Evolutionary conservation across 2,888 invertebrate species (phyloP), one percentile per base, ranked within the genome.

Genomic region (Ceriagrion tenellum): DNA sequence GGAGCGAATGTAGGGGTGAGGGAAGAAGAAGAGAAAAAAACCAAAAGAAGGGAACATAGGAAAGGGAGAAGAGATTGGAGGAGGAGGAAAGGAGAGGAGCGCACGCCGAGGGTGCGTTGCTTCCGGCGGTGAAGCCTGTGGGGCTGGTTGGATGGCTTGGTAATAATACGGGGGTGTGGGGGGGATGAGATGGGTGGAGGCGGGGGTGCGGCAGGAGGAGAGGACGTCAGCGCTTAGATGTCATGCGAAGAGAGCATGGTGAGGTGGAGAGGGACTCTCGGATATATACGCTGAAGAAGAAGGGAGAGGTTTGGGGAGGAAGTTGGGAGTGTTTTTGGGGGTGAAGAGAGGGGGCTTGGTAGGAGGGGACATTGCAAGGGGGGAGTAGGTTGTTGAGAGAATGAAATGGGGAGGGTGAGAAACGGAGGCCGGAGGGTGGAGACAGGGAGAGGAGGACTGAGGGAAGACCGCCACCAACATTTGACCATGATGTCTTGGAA

Each of bases 401-500:
- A 81, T 81, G 81, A 81, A 81, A 81, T 81, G 69, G 47, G 47
- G 47, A 47, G 47, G 47, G 81, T 47, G 2, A 8, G 8, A 8
- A 47, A 47, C 2, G 47, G 47, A 8, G 2, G 47, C 4, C 47
- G 26, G 69, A 12, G n/a, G 69, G 69, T n/a, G 69, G 26, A n/a
- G 26, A 69, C 10, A n/a, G 69, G 81, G 30, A 16, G 35, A 16
- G 35, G 81, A 18, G 35, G 35, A 35, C 35, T 35, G 81, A 81
- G 81, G 35, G 81, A 81, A 81, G 81, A 81, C 81, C 81, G 81
- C 81, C 81, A 35, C 81, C 81, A 81, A 81, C 81, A 93, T 93
- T 93, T 69, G 63, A 47, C 93, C 93, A 63, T 40, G 63, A 93
- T 93, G 93, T 93, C 93, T 91, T 93, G 93, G 69, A 69, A 69